Conservation (phyloP, 2,113 vertebrate genomes). For the Balaeniceps rex region DNA sequence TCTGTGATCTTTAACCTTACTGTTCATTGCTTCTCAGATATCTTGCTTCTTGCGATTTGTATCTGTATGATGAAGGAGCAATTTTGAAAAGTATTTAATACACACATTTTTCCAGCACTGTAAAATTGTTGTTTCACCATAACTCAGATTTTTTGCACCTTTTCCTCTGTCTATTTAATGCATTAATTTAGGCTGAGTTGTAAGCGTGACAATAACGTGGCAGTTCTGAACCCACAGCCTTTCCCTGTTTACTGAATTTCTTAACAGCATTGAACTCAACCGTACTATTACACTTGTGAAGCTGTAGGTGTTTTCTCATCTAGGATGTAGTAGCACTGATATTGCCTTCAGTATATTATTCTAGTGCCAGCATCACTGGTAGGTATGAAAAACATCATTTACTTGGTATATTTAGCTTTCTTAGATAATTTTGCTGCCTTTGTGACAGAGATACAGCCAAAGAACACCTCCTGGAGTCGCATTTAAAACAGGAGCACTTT, state of each 20-base stretch:
- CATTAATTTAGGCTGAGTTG: neutral
- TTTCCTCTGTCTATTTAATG: neutral
- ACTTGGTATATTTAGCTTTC: conserved; percentile 40
- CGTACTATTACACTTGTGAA: conserved; percentile 3
- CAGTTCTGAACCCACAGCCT: neutral
- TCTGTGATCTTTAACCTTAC: neutral
- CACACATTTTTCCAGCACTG: neutral
- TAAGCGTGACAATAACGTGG: neutral
- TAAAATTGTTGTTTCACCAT: neutral
- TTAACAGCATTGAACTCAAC: neutral
- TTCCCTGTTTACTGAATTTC: conserved; percentile 14
- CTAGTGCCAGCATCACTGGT: conserved; percentile 18
- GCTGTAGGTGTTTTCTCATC: conserved; percentile 27
- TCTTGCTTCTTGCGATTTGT: neutral
- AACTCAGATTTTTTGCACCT: neutral
- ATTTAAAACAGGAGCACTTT: conserved; percentile 58
- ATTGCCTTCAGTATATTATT: conserved; percentile 14
- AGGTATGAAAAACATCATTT: conserved; percentile 46
- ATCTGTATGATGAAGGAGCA: neutral
- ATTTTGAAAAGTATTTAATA: neutral
- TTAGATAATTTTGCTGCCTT: conserved; percentile 60
- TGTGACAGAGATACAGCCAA: conserved; percentile 44
- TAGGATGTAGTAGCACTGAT: neutral
- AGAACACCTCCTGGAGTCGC: conserved; percentile 49
- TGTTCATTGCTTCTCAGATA: neutral